Conservation (phyloP, 2,797 vertebrate genomes). For the Coregonus sp. region DNA sequence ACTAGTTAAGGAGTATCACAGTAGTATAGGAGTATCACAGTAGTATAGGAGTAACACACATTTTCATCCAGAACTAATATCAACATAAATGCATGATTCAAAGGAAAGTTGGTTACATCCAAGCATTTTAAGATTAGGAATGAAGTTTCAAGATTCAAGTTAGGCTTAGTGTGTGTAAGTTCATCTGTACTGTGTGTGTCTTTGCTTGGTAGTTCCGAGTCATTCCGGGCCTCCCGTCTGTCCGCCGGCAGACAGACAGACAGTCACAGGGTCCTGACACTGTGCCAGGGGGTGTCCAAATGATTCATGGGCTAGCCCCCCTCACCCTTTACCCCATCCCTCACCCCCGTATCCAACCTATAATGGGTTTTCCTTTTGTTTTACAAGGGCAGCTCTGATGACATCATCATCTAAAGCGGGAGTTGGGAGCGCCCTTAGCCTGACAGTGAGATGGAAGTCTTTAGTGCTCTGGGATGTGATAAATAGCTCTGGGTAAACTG, state of each 20-base stretch:
- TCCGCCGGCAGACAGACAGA: conserved; percentile 55
- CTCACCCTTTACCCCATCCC: conserved; percentile 32
- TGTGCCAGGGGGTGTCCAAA: too few relatives aligned
- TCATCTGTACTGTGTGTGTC: background rate
- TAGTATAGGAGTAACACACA: background rate
- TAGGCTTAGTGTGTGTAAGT: too few relatives aligned
- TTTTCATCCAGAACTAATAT: background rate
- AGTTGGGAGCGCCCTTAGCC: conserved; percentile 36
- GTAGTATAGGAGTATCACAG: too few relatives aligned
- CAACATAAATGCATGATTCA: background rate
- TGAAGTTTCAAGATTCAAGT: too few relatives aligned
- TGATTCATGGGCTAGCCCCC: conserved; percentile 42
- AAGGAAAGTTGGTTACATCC: background rate
- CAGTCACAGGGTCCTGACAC: conserved; percentile 48
- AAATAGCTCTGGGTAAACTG: conserved; percentile 48
- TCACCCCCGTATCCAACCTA: background rate
- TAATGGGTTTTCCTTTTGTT: conserved; percentile 75
- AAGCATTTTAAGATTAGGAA: background rate
- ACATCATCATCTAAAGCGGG: conserved; percentile 55
- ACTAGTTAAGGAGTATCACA: too few relatives aligned
- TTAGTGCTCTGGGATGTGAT: conserved; percentile 45
- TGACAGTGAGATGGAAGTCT: conserved; percentile 45
- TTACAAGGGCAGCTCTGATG: conserved; percentile 68
- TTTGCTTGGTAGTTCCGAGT: conserved; percentile 47
- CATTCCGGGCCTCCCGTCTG: conserved; percentile 44